phyloP scores from a whole-genome alignment of 2,888 invertebrate genomes.

The Poecilus cupreus region DNA sequence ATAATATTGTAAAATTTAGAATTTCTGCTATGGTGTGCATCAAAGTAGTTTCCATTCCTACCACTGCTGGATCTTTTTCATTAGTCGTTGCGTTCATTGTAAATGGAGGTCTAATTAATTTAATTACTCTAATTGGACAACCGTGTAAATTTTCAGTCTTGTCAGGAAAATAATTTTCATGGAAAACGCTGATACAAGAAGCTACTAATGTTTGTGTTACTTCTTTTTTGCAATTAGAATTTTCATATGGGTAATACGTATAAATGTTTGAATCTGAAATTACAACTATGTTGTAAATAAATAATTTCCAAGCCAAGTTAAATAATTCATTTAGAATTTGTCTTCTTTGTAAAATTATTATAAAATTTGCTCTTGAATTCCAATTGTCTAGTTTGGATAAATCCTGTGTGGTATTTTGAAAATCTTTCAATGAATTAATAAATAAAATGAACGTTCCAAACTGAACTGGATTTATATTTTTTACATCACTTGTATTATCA shows the following conservation, averaged over 20 bases:
- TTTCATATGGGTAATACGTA: neutral
- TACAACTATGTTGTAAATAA: neutral
- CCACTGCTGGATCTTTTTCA: neutral
- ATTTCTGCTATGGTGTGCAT: neutral
- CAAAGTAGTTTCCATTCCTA: neutral
- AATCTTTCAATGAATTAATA: neutral
- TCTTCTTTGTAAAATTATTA: neutral
- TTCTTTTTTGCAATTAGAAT: neutral
- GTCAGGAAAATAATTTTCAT: neutral
- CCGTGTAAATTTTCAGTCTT: neutral
- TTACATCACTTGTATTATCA: neutral
- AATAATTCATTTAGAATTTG: neutral
- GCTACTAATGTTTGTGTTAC: neutral
- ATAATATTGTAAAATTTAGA: neutral
- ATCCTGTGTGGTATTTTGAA: neutral
- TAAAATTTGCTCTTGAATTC: neutral
- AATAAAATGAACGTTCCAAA: neutral
- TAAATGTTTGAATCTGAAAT: neutral
- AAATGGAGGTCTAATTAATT: neutral
- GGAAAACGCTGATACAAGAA: neutral
- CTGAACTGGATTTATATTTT: neutral
- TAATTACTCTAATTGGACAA: neutral
- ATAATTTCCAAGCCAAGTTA: neutral
- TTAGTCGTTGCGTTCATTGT: neutral
- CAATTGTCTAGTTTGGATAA: neutral